A percentile compares a stretch with the other conserved stretches of the same genome.
phyloP scores from a whole-genome alignment of 2,113 vertebrate species.

The Mionectes macconnelli region DNA sequence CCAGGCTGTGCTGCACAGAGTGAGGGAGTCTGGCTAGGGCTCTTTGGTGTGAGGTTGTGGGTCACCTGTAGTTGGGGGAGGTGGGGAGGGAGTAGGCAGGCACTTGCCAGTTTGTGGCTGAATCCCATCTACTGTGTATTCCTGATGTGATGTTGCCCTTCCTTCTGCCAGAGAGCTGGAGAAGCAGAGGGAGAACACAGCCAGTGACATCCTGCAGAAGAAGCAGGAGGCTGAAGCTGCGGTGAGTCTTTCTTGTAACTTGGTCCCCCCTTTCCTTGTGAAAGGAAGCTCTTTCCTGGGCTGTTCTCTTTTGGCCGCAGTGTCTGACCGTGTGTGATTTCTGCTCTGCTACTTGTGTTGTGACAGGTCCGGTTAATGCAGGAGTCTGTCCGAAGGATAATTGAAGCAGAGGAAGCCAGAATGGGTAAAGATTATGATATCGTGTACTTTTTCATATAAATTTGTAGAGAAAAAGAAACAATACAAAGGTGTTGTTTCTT shows the following conservation, averaged over 20 bases:
- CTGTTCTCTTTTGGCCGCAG: not conserved
- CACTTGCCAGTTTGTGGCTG: not conserved
- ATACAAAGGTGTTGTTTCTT: not conserved
- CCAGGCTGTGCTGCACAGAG: not conserved
- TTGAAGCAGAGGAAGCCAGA: constrained; percentile 92
- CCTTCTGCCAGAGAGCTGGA: constrained; percentile 86
- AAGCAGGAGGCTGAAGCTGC: constrained; percentile 95
- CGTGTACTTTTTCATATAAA: not conserved
- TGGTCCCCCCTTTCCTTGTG: not conserved
- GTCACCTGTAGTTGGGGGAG: not conserved
- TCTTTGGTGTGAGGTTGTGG: not conserved
- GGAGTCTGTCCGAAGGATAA: constrained; percentile 94
- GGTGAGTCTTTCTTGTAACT: constrained; percentile 73
- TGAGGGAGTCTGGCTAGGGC: not conserved
- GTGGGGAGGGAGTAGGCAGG: not conserved
- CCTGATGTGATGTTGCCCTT: not conserved
- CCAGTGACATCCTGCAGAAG: constrained; percentile 87
- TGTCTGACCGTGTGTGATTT: not conserved
- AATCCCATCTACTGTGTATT: not conserved
- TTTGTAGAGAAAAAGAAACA: not conserved
- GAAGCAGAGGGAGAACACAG: constrained; percentile 88
- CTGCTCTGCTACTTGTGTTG: not conserved
- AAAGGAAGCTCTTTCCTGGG: not conserved
- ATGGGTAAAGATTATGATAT: constrained; percentile 82
- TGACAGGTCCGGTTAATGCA: constrained; percentile 94